Evolutionary conservation across 2,113 vertebrate species (phyloP), one percentile per base, ranked within the genome.

Genomic region (Zapornia atra): DNA sequence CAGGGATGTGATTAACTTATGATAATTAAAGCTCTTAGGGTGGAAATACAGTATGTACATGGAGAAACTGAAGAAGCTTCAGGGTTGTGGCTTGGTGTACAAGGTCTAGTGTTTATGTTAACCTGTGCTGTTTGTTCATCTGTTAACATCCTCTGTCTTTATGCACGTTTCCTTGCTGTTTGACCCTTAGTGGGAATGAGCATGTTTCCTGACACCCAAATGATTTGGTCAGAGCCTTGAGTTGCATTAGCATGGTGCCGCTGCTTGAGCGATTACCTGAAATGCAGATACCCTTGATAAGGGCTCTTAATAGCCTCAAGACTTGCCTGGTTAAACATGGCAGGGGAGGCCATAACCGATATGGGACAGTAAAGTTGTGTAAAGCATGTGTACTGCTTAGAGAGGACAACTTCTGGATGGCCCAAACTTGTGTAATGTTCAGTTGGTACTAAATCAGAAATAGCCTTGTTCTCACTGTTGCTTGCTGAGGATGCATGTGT

Each of bases 21-120:
- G 85, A 92, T 97, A 94, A 98, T 97, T 97, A 96, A 94, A 87
- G 72, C 81, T 93, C 61, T 95, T 96, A n/a, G 19, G 86, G 36
- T 88, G 57, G 63, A 94, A 95, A 89, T 94, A 75, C 14, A 48
- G 48, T 17, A 38, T 54, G 80, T 90, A 92, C 24, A 44, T 15
- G n/a, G 36, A 94, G 91, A 78, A 11, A 51, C 81, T 92, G 65
- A 93, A 78, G 65, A 96, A 82, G 17, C 59, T 59, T 57, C 34
- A n/a, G 69, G 63, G 15, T 69, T 93, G 24, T 81, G 66, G 38
- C 48, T 82, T 4, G 15, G 21, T 84, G 21, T 84, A 34, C n/a
- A 53, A 31, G 0, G 21, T 68, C 64, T 75, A 12, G 18, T 60
- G 18, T 88, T 78, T 50, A 21, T 44, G 61, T 75, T 82, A 84